These are phyloP conservation scores for Heliconius erato DNA, from an alignment of 2,888 invertebrate species.

Conservation along the genomic window DNA sequence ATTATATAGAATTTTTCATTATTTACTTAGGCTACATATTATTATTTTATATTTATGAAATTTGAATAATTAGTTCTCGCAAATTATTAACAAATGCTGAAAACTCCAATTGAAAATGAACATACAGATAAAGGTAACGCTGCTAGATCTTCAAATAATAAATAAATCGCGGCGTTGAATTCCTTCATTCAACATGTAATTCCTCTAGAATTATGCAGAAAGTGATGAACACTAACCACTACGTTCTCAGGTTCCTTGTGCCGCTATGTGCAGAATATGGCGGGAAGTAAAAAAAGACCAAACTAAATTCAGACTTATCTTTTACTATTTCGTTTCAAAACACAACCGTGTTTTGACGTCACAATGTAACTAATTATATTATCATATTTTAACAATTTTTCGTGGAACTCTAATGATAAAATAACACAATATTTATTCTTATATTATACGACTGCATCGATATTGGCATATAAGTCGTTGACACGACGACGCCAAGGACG, in stretches of 20 bases:
- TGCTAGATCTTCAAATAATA: no score
- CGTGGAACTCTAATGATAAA: background rate
- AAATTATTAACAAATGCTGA: background rate
- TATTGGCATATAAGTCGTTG: slow-evolving; percentile 41
- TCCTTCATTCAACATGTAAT: no score
- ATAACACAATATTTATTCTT: background rate
- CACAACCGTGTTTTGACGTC: background rate
- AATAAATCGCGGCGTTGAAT: no score
- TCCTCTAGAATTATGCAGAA: no score
- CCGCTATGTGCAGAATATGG: no score
- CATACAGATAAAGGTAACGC: no score
- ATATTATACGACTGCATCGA: slow-evolving; percentile 14
- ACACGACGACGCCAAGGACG: slow-evolving; percentile 51
- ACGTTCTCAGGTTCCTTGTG: no score
- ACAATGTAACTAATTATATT: background rate
- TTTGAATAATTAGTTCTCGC: background rate
- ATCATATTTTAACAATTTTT: background rate
- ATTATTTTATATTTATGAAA: background rate
- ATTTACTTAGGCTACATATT: no score
- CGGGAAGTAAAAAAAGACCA: background rate
- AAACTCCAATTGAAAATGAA: no score
- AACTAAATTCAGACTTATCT: background rate
- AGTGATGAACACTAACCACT: no score
- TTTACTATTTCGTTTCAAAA: background rate
- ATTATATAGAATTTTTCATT: background rate